These are phyloP conservation scores for Rostratula benghalensis DNA, from an alignment of 2,113 vertebrate genomes.

Conservation along the genomic window DNA sequence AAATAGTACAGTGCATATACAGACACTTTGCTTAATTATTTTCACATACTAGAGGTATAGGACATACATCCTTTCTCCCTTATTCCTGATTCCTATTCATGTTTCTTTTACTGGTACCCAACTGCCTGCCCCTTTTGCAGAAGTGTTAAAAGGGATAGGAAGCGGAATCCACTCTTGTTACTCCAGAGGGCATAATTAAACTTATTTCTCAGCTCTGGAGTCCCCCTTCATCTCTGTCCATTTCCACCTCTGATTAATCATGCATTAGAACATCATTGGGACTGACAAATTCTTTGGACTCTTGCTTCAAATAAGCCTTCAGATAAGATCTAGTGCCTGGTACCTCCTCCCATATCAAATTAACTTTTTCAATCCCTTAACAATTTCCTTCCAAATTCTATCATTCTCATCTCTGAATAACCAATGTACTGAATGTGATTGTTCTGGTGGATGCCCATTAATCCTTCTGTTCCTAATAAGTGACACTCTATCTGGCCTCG, in stretches of 20 bases:
- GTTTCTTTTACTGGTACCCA: background rate
- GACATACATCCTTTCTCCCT: background rate
- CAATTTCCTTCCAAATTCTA: conserved; percentile 17
- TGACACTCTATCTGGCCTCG: background rate
- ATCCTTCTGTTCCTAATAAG: conserved; percentile 21
- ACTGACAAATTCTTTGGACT: background rate
- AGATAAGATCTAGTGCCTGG: conserved; percentile 26
- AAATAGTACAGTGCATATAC: background rate
- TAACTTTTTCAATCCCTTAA: conserved; percentile 39
- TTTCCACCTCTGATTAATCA: conserved; percentile 2
- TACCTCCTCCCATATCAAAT: conserved; percentile 26
- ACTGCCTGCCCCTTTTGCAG: background rate
- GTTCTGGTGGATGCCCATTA: conserved; percentile 34
- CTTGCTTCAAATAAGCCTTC: conserved; percentile 16
- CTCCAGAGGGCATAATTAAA: background rate
- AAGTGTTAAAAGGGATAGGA: background rate
- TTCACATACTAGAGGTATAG: background rate
- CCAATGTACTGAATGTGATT: background rate
- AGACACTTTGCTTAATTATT: background rate
- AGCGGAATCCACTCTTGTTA: background rate
- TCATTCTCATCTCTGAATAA: background rate
- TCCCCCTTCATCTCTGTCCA: background rate
- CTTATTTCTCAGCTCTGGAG: background rate
- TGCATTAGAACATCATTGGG: background rate
- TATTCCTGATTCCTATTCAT: background rate